These are phyloP conservation scores for Conchocele bisecta DNA, from an alignment of 2,888 invertebrate genomes.

Conservation along the genomic window DNA sequence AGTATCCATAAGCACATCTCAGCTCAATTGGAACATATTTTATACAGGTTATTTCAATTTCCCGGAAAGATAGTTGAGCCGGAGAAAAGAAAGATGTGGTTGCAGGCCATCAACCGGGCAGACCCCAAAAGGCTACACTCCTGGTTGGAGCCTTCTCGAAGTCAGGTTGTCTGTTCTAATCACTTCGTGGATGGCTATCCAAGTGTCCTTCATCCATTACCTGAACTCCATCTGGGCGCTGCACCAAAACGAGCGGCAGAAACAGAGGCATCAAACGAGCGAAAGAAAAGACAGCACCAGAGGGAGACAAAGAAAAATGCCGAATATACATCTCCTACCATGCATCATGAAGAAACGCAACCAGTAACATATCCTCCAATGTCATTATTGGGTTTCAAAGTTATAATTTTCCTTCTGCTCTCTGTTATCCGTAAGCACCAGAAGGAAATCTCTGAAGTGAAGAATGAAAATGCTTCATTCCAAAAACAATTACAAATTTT, in stretches of 20 bases:
- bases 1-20: too few relatives aligned
- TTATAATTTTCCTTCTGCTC: too few relatives aligned
- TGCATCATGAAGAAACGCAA: not conserved
- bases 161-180: conserved; percentile 12
- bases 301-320: not conserved
- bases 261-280: not conserved
- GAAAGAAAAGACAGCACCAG: not conserved
- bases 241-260: not conserved
- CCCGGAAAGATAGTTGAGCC: conserved; percentile 8
- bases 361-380: not conserved
- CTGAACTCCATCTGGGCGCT: not conserved
- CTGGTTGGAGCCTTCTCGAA: not conserved
- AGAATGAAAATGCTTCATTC: too few relatives aligned
- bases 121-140: not conserved
- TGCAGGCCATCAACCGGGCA: not conserved
- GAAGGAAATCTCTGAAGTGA: too few relatives aligned
- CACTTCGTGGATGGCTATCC: conserved; percentile 14
- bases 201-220: conserved; percentile 1
- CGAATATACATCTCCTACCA: not conserved
- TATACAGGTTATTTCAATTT: conserved; percentile 17
- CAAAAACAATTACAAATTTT: not conserved
- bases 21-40: too few relatives aligned
- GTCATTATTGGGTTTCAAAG: too few relatives aligned
- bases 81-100: conserved; percentile 11
- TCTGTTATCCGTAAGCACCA: too few relatives aligned